phyloP scores from a whole-genome alignment of 2,797 vertebrate genomes.

The Triplophysa yarkandensis region DNA sequence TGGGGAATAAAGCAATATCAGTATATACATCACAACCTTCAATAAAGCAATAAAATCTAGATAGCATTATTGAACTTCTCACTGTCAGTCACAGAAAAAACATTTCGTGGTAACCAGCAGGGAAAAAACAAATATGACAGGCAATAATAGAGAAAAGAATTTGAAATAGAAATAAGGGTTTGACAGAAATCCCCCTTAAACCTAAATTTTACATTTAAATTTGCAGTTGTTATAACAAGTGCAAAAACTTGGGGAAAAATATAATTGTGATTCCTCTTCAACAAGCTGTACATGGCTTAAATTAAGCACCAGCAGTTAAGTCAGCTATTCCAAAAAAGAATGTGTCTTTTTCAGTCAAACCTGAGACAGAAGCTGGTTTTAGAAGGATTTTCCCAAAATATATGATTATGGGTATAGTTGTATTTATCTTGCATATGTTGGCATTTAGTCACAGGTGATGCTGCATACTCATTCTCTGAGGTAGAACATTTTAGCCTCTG shows the following conservation, averaged over 20 bases:
- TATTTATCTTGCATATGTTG: conserved; percentile 36
- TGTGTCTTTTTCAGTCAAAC: conserved; percentile 32
- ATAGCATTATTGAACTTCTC: conserved; percentile 35
- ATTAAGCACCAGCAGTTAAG: conserved; percentile 22
- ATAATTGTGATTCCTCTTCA: not conserved
- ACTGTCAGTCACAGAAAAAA: conserved; percentile 1
- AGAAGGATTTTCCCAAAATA: not conserved
- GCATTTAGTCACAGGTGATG: conserved; percentile 20
- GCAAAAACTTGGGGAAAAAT: conserved; percentile 5
- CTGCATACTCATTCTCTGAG: conserved; percentile 46
- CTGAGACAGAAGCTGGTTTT: conserved; percentile 36
- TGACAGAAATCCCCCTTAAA: not conserved
- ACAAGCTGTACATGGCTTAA: conserved; percentile 15
- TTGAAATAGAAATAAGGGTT: not conserved
- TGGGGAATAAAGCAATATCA: not conserved
- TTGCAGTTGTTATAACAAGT: conserved; percentile 1
- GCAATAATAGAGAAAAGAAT: conserved; percentile 7
- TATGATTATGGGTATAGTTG: not conserved
- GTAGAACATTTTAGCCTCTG: conserved; percentile 50
- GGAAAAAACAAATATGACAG: not conserved
- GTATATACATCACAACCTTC: conserved; percentile 14
- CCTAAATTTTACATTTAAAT: not conserved
- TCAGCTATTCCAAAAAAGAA: conserved; percentile 26
- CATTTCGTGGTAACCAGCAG: conserved; percentile 22
- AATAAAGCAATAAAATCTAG: conserved; percentile 15